A percentile compares a stretch with the other conserved stretches of the same genome.
Evolutionary conservation across 2,888 invertebrate genomes (phyloP).

Genomic region (Rhorus exstirpatorius): DNA sequence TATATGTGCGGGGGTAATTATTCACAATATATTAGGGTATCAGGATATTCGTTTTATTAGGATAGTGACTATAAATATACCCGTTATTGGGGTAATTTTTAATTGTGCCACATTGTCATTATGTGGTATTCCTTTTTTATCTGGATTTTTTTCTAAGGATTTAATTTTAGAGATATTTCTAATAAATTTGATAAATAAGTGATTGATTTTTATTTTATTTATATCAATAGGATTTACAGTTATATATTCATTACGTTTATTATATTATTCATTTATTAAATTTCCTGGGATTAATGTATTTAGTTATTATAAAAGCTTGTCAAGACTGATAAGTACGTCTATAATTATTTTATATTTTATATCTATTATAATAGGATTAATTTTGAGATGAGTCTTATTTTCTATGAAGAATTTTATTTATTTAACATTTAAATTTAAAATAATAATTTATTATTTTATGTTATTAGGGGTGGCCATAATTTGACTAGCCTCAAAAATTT

Average conservation of each 20-base stretch:
- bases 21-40: slow-evolving; percentile 89
- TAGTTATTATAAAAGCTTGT: no score
- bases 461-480: slow-evolving; percentile 82
- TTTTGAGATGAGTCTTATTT: slow-evolving; percentile 88
- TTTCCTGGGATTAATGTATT: slow-evolving; percentile 86
- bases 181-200: slow-evolving; percentile 87
- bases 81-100: slow-evolving; percentile 87
- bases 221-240: slow-evolving; percentile 85
- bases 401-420: slow-evolving; percentile 87
- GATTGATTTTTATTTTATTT: slow-evolving; percentile 87
- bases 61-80: slow-evolving; percentile 85
- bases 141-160: slow-evolving; percentile 88
- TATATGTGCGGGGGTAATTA: slow-evolving; percentile 90
- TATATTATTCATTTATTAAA: slow-evolving; percentile 87
- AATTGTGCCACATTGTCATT: slow-evolving; percentile 88
- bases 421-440: slow-evolving; percentile 87
- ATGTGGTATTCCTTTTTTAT: slow-evolving; percentile 89
- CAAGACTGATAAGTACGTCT: slow-evolving; percentile 86
- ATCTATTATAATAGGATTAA: slow-evolving; percentile 87
- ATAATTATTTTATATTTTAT: slow-evolving; percentile 86
- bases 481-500: slow-evolving; percentile 9
- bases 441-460: slow-evolving; percentile 81
- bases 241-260: slow-evolving; percentile 88
- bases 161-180: slow-evolving; percentile 87
- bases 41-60: slow-evolving; percentile 91